Conservation (phyloP, 1,140 invertebrate genomes). For the Drosophila repletoides region DNA sequence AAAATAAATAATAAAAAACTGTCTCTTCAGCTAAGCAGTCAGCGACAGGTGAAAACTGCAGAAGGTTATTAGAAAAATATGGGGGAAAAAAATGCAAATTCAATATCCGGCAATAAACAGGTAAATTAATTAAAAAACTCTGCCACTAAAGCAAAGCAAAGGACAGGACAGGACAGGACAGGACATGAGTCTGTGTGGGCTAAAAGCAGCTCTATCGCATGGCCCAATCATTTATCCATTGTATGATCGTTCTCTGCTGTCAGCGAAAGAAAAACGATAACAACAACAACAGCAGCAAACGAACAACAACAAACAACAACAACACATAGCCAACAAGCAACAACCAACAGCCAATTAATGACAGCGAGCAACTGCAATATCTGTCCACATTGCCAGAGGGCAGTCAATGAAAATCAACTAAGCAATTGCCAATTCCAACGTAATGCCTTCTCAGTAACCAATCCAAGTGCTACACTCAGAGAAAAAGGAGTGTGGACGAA, state of each 20-base stretch:
- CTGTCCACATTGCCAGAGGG: constrained; percentile 55
- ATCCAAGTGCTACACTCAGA: not conserved
- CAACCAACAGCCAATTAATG: constrained; percentile 69
- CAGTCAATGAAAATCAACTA: constrained; percentile 75
- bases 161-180: no score
- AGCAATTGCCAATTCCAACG: constrained; percentile 63
- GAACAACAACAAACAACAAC: constrained; percentile 24
- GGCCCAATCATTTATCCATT: constrained; percentile 30
- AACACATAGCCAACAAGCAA: constrained; percentile 39
- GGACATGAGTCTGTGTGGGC: no score
- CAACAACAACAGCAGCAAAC: constrained; percentile 45
- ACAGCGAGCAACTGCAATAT: constrained; percentile 58
- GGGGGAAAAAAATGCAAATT: not conserved
- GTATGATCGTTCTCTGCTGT: constrained; percentile 30
- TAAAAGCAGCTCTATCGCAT: constrained; percentile 6
- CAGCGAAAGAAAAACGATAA: constrained; percentile 10
- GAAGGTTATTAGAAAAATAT: not conserved
- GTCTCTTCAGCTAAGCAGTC: not conserved
- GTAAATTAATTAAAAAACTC: not conserved
- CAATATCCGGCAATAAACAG: not conserved
- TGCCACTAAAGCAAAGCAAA: no score
- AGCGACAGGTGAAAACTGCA: not conserved
- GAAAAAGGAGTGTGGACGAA: no score
- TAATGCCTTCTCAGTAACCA: not conserved
- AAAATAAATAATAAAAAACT: not conserved